These are phyloP conservation scores for Catalaphyllia jardinei DNA, from an alignment of 64 coral and sea anemone species.

Conservation along the genomic window DNA sequence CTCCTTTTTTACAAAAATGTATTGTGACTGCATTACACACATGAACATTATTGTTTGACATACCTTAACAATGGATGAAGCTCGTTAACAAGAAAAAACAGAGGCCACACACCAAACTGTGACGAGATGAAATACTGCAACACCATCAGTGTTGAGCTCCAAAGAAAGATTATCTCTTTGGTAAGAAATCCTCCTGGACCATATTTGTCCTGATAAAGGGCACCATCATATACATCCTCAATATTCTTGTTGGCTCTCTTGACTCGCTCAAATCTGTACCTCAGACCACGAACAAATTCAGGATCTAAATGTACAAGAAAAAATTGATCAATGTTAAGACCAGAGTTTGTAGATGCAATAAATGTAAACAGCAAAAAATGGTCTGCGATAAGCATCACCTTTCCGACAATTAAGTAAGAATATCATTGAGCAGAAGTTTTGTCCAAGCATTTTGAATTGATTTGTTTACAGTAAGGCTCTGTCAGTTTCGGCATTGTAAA, in stretches of 20 bases:
- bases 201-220: constrained; percentile 27
- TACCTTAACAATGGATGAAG: constrained; percentile 49
- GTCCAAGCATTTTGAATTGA: too few species aligned
- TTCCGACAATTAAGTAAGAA: too few species aligned
- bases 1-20: too few species aligned
- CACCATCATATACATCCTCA: background rate
- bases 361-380: too few species aligned
- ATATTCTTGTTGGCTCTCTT: constrained; percentile 38
- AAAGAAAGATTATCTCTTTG: constrained; percentile 39
- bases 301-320: constrained; percentile 24
- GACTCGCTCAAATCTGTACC: constrained; percentile 28
- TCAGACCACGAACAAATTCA: constrained; percentile 35
- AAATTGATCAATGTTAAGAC: background rate
- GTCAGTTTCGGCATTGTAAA: too few species aligned
- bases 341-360: too few species aligned
- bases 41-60: background rate
- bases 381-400: too few species aligned
- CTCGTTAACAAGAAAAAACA: constrained; percentile 56
- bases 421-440: too few species aligned
- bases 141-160: constrained; percentile 58
- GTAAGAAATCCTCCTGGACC: constrained; percentile 4
- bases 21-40: too few species aligned
- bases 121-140: constrained; percentile 54
- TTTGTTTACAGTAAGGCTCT: too few species aligned
- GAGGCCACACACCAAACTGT: constrained; percentile 57